These are phyloP conservation scores for Crotalus horridus DNA, from an alignment of 2,113 vertebrate genomes.

Conservation along the genomic window DNA sequence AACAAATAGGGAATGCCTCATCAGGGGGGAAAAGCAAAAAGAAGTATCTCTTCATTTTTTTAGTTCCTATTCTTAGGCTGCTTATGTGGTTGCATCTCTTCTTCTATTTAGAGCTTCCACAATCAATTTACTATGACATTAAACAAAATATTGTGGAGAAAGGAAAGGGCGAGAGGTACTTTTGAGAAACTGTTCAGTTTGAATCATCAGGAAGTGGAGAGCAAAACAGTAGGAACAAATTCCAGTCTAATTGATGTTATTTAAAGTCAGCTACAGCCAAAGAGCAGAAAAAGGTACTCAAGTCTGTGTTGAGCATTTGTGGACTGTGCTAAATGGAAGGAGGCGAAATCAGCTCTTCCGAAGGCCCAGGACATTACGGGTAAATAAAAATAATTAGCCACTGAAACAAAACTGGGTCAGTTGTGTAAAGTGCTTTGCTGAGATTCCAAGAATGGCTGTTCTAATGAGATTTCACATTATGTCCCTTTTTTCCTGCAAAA, in stretches of 20 bases:
- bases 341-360: conserved; percentile 39
- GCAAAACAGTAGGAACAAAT: conserved; percentile 51
- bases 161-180: conserved; percentile 60
- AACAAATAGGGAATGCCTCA: conserved; percentile 56
- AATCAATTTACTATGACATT: conserved; percentile 66
- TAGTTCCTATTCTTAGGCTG: conserved; percentile 66
- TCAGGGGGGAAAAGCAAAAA: conserved; percentile 55
- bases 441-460: conserved; percentile 73
- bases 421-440: conserved; percentile 74
- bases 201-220: conserved; percentile 59
- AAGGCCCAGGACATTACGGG: conserved; percentile 64
- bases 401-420: conserved; percentile 75
- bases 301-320: conserved; percentile 58
- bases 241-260: conserved; percentile 75
- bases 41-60: conserved; percentile 66
- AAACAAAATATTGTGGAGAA: conserved; percentile 63
- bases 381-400: conserved; percentile 81
- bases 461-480: conserved; percentile 69
- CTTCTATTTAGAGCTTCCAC: conserved; percentile 65
- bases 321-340: conserved; percentile 61
- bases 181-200: conserved; percentile 68
- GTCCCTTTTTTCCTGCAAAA: conserved; percentile 19
- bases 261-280: conserved; percentile 62
- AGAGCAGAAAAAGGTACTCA: conserved; percentile 65
- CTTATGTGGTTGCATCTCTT: conserved; percentile 49